Evolutionary conservation across 1,140 invertebrate species (phyloP).

Genomic region (Globodera rostochiensis): DNA sequence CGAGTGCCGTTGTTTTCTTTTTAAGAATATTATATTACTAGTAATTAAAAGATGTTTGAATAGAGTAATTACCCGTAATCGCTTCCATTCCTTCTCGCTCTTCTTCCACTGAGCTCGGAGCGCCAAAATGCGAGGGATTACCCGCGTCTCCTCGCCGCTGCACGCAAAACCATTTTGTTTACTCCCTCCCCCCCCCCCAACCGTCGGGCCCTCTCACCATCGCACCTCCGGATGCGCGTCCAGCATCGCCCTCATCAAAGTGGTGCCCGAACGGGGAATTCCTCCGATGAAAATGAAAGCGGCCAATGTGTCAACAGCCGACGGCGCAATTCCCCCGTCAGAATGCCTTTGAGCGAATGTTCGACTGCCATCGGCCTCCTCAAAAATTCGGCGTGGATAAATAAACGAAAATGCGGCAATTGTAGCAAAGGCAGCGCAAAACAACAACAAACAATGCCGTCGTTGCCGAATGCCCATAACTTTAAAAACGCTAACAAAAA

Average conservation of each 20-base stretch:
- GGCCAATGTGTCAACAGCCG: constrained; percentile 1
- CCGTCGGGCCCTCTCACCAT: constrained; percentile 70
- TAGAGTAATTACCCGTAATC: constrained; percentile 29
- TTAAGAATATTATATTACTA: too few relatives aligned
- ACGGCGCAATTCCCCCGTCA: too few relatives aligned
- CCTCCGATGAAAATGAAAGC: constrained; percentile 45
- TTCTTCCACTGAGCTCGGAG: constrained; percentile 89
- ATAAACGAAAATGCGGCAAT: not conserved
- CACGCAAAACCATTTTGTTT: constrained; percentile 26
- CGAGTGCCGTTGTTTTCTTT: too few relatives aligned
- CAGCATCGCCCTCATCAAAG: constrained; percentile 86
- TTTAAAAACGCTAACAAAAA: not conserved
- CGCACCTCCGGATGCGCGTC: constrained; percentile 97
- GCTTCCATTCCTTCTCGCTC: constrained; percentile 80
- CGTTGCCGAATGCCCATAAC: not conserved
- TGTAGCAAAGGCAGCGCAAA: not conserved
- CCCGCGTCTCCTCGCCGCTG: constrained; percentile 75
- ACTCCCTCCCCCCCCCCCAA: too few relatives aligned
- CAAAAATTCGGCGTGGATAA: not conserved
- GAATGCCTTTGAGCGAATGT: not conserved
- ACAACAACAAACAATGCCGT: not conserved
- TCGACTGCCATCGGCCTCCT: not conserved
- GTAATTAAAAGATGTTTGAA: not conserved
- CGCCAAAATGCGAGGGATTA: constrained; percentile 89
- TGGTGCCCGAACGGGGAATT: constrained; percentile 51